phyloP scores from a whole-genome alignment of 2,113 vertebrate species.

The Dryoscopus gambensis region DNA sequence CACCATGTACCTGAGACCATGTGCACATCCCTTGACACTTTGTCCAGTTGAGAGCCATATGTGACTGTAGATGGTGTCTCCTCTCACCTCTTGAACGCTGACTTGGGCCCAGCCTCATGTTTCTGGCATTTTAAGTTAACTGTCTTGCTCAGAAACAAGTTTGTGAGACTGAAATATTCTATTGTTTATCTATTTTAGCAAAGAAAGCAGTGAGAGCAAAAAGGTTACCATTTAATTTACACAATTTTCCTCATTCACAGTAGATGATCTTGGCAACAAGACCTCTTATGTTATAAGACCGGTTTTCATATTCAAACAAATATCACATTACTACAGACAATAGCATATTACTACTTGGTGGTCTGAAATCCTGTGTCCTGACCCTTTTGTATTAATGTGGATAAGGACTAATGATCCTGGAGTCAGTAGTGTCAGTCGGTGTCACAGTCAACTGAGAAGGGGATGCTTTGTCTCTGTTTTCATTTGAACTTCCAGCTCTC shows the following conservation, averaged over 20 bases:
- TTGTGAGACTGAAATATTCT: not conserved
- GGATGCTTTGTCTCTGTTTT: not conserved
- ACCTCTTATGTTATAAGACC: not conserved
- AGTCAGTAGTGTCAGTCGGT: not conserved
- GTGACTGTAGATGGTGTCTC: not conserved
- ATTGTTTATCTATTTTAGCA: constrained; percentile 7
- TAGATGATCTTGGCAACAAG: not conserved
- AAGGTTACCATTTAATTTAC: not conserved
- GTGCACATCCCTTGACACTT: not conserved
- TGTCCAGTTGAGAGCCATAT: not conserved
- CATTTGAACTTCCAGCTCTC: not conserved
- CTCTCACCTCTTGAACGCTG: not conserved
- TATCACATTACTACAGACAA: not conserved
- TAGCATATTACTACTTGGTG: constrained; percentile 19
- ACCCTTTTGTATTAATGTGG: not conserved
- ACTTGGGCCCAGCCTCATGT: not conserved
- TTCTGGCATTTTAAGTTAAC: not conserved
- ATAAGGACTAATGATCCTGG: not conserved
- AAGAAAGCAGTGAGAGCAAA: not conserved
- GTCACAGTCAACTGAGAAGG: not conserved
- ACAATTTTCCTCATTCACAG: not conserved
- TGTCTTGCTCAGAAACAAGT: not conserved
- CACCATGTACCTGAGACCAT: not conserved
- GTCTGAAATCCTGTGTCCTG: not conserved
- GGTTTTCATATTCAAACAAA: constrained; percentile 12